Percentiles rank a stretch among this genome's conserved stretches.
phyloP scores from a whole-genome alignment of 2,113 vertebrate genomes.

The Pelobates fuscus region DNA sequence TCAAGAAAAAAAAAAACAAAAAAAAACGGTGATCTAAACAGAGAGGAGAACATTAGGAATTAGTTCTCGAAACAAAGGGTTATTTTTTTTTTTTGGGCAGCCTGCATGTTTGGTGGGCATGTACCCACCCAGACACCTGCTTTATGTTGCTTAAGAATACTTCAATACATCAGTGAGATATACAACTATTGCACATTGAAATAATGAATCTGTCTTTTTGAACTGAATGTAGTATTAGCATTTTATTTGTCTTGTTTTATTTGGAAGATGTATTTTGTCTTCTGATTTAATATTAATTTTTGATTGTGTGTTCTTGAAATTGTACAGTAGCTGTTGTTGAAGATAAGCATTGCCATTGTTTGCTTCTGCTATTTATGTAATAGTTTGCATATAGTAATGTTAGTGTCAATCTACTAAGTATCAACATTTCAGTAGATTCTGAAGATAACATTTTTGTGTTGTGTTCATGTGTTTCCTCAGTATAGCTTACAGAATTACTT shows the following conservation, averaged over 20 bases:
- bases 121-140: slow-evolving; percentile 6
- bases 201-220: slow-evolving; percentile 7
- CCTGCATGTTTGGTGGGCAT: slow-evolving; percentile 20
- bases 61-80: not conserved
- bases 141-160: slow-evolving; percentile 23
- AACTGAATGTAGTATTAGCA: not conserved
- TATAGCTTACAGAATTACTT: too few relatives aligned
- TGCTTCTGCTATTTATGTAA: too few relatives aligned
- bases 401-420: too few relatives aligned
- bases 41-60: slow-evolving; percentile 18
- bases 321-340: too few relatives aligned
- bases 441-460: too few relatives aligned
- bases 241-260: not conserved
- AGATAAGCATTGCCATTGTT: too few relatives aligned
- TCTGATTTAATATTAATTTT: slow-evolving; percentile 1
- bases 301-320: not conserved
- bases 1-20: too few relatives aligned
- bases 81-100: slow-evolving; percentile 13
- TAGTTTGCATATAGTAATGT: too few relatives aligned
- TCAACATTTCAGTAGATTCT: too few relatives aligned
- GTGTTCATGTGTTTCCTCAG: too few relatives aligned
- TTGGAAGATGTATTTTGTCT: too few relatives aligned
- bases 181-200: not conserved
- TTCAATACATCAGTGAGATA: slow-evolving; percentile 26
- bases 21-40: not conserved